Conservation (phyloP, 2,797 vertebrate species). For the Pelochelys cantorii region DNA sequence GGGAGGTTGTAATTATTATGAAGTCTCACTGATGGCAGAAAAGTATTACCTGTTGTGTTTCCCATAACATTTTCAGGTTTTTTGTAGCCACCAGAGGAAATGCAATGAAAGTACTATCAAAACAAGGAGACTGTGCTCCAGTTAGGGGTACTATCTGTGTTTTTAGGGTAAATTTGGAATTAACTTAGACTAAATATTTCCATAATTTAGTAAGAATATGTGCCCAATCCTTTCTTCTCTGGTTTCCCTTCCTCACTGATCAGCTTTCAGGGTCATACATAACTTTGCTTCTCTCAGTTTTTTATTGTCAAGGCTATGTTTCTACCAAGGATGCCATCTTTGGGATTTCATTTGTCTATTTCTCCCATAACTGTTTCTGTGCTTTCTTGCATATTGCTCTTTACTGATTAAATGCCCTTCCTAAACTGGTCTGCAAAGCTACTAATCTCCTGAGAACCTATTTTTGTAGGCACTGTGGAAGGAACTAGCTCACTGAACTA, state of each 20-base stretch:
- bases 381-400: not conserved
- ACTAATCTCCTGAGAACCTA: not conserved
- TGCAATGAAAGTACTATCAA: not conserved
- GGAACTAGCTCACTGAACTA: not conserved
- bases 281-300: not conserved
- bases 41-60: not conserved
- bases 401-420: not conserved
- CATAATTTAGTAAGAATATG: not conserved
- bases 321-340: not conserved
- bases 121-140: not conserved
- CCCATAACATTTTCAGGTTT: not conserved
- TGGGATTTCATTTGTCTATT: not conserved
- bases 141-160: not conserved
- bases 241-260: not conserved
- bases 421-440: not conserved
- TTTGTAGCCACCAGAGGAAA: not conserved
- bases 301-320: not conserved
- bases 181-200: not conserved
- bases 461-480: not conserved
- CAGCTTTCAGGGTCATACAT: not conserved
- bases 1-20: not conserved
- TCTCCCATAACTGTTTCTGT: not conserved
- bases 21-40: not conserved
- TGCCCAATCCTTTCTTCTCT: not conserved
- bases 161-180: not conserved